A percentile compares a stretch with the other conserved stretches of the same genome.
Evolutionary conservation across 2,797 vertebrate species (phyloP).

Genomic region (Pseudochromis fuscus): DNA sequence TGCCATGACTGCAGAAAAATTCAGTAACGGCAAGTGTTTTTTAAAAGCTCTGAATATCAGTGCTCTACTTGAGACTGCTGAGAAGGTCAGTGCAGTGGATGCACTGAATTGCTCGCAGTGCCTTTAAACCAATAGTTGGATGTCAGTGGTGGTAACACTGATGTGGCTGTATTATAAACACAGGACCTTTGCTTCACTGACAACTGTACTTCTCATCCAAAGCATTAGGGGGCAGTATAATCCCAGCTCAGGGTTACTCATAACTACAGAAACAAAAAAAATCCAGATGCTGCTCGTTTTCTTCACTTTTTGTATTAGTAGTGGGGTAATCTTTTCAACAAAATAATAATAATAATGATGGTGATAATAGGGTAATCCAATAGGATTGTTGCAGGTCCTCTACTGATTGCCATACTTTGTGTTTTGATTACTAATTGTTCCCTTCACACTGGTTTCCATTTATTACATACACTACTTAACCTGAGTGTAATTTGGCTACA

Average conservation of each 20-base stretch:
- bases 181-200: too few species aligned
- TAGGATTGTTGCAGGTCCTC: slow-evolving; percentile 27
- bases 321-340: slow-evolving; percentile 13
- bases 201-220: slow-evolving; percentile 38
- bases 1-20: slow-evolving; percentile 49
- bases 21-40: slow-evolving; percentile 4
- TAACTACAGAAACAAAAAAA: neutral
- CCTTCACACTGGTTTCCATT: slow-evolving; percentile 11
- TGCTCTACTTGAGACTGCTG: neutral
- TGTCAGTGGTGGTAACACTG: slow-evolving; percentile 4
- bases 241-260: slow-evolving; percentile 21
- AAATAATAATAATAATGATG: slow-evolving; percentile 6
- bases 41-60: slow-evolving; percentile 3
- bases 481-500: neutral
- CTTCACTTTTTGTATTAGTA: slow-evolving; percentile 6
- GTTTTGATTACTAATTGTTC: slow-evolving; percentile 64
- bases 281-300: neutral
- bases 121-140: neutral
- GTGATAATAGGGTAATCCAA: slow-evolving; percentile 17
- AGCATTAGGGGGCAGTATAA: slow-evolving; percentile 78
- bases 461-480: slow-evolving; percentile 8
- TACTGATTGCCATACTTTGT: slow-evolving; percentile 48
- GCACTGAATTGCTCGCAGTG: neutral
- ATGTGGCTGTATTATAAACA: neutral
- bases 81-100: neutral